A percentile compares a stretch with the other conserved stretches of the same genome.
Conservation (phyloP, 2,888 invertebrate genomes). For the Ramazzottius varieornatus region DNA sequence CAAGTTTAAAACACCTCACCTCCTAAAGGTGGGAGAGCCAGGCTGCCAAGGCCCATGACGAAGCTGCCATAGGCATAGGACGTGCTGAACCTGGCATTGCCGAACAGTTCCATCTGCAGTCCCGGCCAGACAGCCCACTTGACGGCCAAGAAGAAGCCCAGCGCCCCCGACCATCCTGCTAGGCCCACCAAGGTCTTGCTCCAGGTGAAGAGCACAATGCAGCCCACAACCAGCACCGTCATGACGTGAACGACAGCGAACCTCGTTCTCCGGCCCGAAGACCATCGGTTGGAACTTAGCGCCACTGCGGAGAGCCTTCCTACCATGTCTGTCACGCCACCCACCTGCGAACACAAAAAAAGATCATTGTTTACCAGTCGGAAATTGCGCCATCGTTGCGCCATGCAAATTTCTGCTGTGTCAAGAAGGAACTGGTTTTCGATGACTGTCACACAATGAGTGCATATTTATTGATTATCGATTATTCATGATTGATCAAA, state of each 20-base stretch:
- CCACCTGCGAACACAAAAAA: too few relatives aligned
- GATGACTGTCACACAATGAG: too few relatives aligned
- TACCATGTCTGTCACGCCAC: not conserved
- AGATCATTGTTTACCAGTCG: too few relatives aligned
- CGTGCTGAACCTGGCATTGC: not conserved
- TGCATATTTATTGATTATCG: too few relatives aligned
- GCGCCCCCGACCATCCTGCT: not conserved
- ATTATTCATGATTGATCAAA: too few relatives aligned
- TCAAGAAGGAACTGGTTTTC: too few relatives aligned
- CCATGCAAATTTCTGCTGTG: too few relatives aligned
- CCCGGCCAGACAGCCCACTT: not conserved
- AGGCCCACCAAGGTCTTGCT: not conserved
- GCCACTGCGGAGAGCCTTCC: not conserved
- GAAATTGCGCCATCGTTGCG: too few relatives aligned
- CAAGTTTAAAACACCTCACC: too few relatives aligned
- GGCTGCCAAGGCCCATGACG: not conserved
- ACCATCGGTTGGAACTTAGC: not conserved
- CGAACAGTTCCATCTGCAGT: not conserved
- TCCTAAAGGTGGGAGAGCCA: not conserved
- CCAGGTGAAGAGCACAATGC: not conserved
- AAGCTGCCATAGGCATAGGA: not conserved
- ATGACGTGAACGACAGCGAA: not conserved
- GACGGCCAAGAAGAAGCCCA: not conserved
- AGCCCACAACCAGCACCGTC: not conserved
- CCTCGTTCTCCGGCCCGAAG: not conserved